Conservation (phyloP, 2,797 vertebrate species). For the Lepilemur septentrionalis region DNA sequence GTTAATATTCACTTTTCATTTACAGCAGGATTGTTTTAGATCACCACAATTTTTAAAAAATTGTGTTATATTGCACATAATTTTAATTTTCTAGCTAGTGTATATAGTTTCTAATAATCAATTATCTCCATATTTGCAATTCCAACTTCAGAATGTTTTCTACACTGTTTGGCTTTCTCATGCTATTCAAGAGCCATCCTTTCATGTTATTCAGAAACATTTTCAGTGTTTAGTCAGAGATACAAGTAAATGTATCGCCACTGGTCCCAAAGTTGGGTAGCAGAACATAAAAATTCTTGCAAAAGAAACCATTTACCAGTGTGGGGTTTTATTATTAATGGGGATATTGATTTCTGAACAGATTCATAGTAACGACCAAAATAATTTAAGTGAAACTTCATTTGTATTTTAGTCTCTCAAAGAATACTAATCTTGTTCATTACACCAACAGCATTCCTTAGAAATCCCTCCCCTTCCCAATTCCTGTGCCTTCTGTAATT, state of each 20-base stretch:
- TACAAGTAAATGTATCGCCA: background rate
- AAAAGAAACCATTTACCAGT: background rate
- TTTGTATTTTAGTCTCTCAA: background rate
- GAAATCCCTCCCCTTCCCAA: background rate
- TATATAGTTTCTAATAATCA: background rate
- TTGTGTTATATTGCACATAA: background rate
- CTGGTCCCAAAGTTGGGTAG: background rate
- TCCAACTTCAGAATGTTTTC: background rate
- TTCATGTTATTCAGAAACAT: background rate
- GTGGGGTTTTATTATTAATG: background rate
- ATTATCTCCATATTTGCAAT: background rate
- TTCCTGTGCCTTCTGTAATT: background rate
- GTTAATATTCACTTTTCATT: background rate
- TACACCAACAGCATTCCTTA: background rate
- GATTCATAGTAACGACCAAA: background rate
- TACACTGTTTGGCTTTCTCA: background rate
- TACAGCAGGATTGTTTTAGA: background rate
- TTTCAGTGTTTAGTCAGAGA: background rate
- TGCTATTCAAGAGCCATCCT: background rate
- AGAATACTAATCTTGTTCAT: background rate
- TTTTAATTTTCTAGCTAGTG: background rate
- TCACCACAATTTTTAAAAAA: background rate
- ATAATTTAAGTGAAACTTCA: background rate
- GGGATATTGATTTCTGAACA: background rate
- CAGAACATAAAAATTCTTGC: background rate